phyloP scores from a whole-genome alignment of 92 coral and sea anemone genomes.

The Palythoa caribaeorum region DNA sequence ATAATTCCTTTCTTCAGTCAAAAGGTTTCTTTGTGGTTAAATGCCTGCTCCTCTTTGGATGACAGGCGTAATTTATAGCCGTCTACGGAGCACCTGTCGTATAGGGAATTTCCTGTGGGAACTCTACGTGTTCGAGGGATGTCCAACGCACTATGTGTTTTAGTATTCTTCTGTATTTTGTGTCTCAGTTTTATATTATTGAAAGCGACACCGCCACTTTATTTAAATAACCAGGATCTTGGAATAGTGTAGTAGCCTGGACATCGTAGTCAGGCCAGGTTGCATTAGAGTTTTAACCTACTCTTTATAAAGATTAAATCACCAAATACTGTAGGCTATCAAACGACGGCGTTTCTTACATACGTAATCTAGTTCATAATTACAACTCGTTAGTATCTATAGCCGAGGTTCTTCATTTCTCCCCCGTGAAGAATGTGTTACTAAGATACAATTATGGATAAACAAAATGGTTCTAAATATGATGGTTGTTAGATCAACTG shows the following conservation, averaged over 20 bases:
- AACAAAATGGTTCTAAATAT: neutral
- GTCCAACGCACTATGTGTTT: neutral
- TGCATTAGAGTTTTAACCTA: too few species aligned
- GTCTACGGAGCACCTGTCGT: conserved; percentile 18
- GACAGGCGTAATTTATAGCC: conserved; percentile 11
- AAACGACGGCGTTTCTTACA: neutral
- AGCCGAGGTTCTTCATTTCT: neutral
- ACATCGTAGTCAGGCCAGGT: neutral
- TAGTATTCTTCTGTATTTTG: neutral
- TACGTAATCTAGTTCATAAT: neutral
- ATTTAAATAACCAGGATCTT: neutral
- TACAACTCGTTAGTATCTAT: neutral
- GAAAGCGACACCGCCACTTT: conserved; percentile 22
- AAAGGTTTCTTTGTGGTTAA: conserved; percentile 23
- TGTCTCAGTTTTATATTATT: neutral
- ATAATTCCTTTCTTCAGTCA: neutral
- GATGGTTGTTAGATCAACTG: neutral
- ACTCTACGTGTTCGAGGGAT: neutral
- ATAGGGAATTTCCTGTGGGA: conserved; percentile 5
- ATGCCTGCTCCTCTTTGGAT: neutral
- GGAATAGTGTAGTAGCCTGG: neutral
- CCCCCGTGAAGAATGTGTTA: neutral
- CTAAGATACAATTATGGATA: neutral
- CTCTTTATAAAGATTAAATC: neutral
- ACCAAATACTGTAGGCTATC: neutral